Conservation (phyloP, 30 jellyfish, hydroid and myxozoan species). For the Chironex yamaguchii region DNA sequence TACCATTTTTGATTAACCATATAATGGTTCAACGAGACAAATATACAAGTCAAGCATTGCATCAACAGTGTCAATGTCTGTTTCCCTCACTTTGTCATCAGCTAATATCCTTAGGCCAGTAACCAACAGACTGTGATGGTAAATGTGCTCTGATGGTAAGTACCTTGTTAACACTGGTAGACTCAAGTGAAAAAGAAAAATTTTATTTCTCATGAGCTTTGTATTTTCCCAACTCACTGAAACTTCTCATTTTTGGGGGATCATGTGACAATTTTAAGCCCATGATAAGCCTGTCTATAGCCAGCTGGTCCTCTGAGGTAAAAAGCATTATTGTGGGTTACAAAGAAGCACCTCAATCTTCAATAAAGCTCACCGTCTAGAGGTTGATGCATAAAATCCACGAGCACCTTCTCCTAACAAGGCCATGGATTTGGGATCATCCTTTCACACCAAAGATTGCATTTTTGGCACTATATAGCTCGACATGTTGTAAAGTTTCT, state of each 20-base stretch:
- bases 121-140: constrained; percentile 2
- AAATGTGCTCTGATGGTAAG: constrained; percentile 13
- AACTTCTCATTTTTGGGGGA: neutral
- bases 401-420: neutral
- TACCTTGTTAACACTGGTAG: neutral
- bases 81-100: neutral
- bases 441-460: neutral
- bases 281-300: neutral
- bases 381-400: neutral
- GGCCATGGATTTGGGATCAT: neutral
- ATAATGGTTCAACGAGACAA: constrained; percentile 5
- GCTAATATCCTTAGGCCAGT: constrained; percentile 9
- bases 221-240: constrained; percentile 10
- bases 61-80: neutral
- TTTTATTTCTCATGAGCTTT: constrained; percentile 14
- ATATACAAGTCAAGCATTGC: constrained; percentile 8
- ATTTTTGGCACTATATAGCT: neutral
- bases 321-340: too few species aligned
- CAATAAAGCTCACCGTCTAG: neutral
- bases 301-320: too few species aligned
- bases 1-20: constrained; percentile 5
- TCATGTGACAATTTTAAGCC: neutral
- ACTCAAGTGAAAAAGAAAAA: constrained; percentile 3
- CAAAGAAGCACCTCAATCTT: neutral
- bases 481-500: constrained; percentile 6